Base-by-base conservation (phyloP, 2,113 vertebrate species). In the Sinocyclocheilus anophthalmus region DNA sequence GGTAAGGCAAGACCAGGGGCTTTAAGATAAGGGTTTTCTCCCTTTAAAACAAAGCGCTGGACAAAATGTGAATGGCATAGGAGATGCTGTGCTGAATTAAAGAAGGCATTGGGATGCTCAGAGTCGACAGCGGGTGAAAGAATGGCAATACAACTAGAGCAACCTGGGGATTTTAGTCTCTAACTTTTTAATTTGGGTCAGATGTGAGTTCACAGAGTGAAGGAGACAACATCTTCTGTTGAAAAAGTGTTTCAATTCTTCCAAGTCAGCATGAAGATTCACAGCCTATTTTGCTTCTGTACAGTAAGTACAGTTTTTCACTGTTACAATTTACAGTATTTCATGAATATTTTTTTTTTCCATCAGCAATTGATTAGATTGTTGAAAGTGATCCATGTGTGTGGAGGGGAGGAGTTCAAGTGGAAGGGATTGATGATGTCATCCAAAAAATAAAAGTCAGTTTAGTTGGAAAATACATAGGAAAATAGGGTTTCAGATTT, bases 11-110 rank as follows among this genome's bases (percentile, higher is more conserved):
- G 53, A 77, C 24, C 39, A 61, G 26, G 69, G 9, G 39, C 42
- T 80, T 89, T 70, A 75, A 87, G 81, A 84, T 84, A 73, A 86
- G 82, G 84, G 63, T 81, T 55, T 72, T 81, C 83, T 85, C 76
- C n/a, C 9, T 10, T 22, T 24, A 20, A 48, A 20, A 13, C 18
- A 16, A n/a, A 37, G 18, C 50, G 4, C 77, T 45, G 55, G 53
- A 57, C 50, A 30, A 57, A 82, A 76, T 70, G 76, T 75, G 75
- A 87, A 85, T 87, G 50, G 67, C 69, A 55, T 10, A 59, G 70
- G 42, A 48, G 30, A 85, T 24, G 57, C 9, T 75, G 22, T 12
- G 24, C 33, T 81, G 77, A 70, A 87, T 85, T 59, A 81, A 59
- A 81, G 76, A 76, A 39, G n/a, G 24, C 42, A 48, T 26, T 18